Evolutionary conservation across 2,888 invertebrate genomes (phyloP).

Genomic region (Malachius bipustulatus): DNA sequence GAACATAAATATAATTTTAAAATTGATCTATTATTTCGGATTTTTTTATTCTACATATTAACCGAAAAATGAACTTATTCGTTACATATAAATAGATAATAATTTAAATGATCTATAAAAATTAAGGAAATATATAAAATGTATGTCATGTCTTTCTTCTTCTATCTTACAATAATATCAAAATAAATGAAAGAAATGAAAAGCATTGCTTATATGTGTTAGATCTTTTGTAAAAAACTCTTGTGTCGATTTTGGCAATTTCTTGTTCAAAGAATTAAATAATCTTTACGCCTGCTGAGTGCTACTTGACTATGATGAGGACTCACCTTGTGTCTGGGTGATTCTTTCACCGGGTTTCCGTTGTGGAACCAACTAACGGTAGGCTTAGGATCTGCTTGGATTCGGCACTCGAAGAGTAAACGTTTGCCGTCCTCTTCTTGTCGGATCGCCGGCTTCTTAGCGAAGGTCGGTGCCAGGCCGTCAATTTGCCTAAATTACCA

Average conservation of each 20-base stretch:
- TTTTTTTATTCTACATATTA: no score
- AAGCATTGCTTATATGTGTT: slow-evolving; percentile 3
- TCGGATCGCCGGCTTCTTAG: slow-evolving; percentile 93
- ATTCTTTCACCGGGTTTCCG: slow-evolving; percentile 66
- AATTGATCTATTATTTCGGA: no score
- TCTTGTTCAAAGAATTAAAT: no score
- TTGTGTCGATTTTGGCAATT: slow-evolving; percentile 14
- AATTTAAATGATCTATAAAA: no score
- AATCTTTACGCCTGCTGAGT: no score
- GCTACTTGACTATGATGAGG: no score
- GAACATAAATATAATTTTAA: no score
- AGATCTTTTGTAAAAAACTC: slow-evolving; percentile 6
- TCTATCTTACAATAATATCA: no score
- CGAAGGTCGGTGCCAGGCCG: slow-evolving; percentile 94
- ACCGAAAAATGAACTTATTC: no score
- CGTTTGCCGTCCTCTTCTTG: slow-evolving; percentile 95
- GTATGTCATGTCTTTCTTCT: no score
- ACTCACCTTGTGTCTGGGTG: slow-evolving; percentile 73
- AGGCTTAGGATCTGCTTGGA: slow-evolving; percentile 86
- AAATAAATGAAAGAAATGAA: background rate
- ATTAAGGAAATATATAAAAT: no score
- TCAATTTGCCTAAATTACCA: slow-evolving; percentile 79
- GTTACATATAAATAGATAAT: no score
- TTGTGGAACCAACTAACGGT: slow-evolving; percentile 85
- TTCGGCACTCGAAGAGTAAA: slow-evolving; percentile 86